A percentile compares a stretch with the other conserved stretches of the same genome.
Conservation (phyloP, 2,113 vertebrate genomes). For the Pseudorasbora parva region DNA sequence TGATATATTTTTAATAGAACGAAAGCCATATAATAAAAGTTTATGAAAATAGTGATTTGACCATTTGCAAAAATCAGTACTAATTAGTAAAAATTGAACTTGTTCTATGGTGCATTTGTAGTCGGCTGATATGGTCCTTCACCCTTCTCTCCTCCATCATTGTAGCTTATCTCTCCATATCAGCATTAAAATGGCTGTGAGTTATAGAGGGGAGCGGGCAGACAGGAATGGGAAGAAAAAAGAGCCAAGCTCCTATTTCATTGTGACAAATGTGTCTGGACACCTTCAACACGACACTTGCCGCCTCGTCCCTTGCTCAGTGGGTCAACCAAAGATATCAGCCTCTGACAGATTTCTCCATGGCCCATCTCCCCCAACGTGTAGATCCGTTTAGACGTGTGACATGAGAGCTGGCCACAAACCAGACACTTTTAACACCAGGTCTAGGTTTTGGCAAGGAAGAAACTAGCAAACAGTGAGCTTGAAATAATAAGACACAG, state of each 20-base stretch:
- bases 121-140: background rate
- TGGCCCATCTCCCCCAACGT: slow-evolving; percentile 32
- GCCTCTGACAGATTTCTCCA: slow-evolving; percentile 55
- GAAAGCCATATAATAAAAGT: too few relatives aligned
- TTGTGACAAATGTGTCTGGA: slow-evolving; percentile 71
- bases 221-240: slow-evolving; percentile 56
- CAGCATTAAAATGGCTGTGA: slow-evolving; percentile 19
- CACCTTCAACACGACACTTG: slow-evolving; percentile 61
- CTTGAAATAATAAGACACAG: background rate
- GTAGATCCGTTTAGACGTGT: slow-evolving; percentile 38
- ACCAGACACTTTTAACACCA: slow-evolving; percentile 34
- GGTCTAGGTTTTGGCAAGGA: slow-evolving; percentile 4
- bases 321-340: slow-evolving; percentile 58
- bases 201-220: slow-evolving; percentile 41
- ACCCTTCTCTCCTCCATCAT: background rate
- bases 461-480: background rate
- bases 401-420: slow-evolving; percentile 36
- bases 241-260: slow-evolving; percentile 62
- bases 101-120: background rate
- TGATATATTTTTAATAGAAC: too few relatives aligned
- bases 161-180: slow-evolving; percentile 23
- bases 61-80: too few relatives aligned
- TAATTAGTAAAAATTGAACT: background rate
- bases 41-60: too few relatives aligned
- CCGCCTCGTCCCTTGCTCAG: slow-evolving; percentile 47